Conservation (phyloP, 2,888 invertebrate genomes). For the Aporophyla nigra region DNA sequence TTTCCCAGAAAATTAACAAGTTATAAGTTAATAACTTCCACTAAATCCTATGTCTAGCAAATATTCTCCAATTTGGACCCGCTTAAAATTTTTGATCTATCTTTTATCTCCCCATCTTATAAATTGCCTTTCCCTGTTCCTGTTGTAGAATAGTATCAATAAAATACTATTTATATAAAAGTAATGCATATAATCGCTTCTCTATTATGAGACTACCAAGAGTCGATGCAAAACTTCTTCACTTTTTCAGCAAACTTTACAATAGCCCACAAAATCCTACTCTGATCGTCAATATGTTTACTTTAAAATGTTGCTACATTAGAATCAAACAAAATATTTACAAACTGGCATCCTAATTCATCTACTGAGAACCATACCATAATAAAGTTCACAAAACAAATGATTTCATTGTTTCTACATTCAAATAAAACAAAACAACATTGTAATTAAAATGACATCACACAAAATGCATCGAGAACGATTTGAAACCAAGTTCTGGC, state of each 20-base stretch:
- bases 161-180: too few species aligned
- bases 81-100: too few species aligned
- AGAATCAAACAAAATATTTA: not conserved
- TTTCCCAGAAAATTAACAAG: too few species aligned
- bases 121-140: too few species aligned
- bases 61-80: too few species aligned
- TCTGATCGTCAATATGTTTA: not conserved
- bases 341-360: not conserved
- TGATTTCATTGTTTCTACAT: not conserved
- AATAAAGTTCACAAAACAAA: conserved; percentile 20
- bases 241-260: not conserved
- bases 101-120: too few species aligned
- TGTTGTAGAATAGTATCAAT: too few species aligned
- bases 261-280: not conserved
- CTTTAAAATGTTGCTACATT: not conserved
- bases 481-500: conserved; percentile 19
- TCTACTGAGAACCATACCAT: not conserved
- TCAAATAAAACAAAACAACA: conserved; percentile 32
- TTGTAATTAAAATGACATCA: conserved; percentile 30
- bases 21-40: too few species aligned
- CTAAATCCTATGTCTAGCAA: too few species aligned
- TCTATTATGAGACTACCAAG: not conserved
- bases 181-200: not conserved
- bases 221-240: not conserved
- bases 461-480: conserved; percentile 28